phyloP scores from a whole-genome alignment of 2,113 vertebrate species.

The Vicugna pacos region DNA sequence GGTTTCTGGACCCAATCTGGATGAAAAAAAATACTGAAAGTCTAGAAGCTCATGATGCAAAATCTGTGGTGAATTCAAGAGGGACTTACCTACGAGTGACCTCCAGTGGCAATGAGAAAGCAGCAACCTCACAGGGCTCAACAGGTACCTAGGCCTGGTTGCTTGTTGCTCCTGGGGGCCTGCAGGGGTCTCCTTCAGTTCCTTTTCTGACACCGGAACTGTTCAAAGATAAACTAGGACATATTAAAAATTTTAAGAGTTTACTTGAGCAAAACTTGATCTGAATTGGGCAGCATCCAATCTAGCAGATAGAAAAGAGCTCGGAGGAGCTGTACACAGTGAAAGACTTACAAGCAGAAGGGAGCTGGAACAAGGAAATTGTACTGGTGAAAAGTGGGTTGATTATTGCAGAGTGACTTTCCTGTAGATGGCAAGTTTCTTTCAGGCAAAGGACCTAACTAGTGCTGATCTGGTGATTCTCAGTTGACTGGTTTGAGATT shows the following conservation, averaged over 20 bases:
- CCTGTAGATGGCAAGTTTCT: not conserved
- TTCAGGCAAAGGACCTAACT: not conserved
- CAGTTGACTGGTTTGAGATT: not conserved
- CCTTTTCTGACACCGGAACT: not conserved
- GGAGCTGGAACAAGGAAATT: not conserved
- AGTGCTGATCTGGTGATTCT: not conserved
- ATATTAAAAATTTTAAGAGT: not conserved
- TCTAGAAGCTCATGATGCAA: not conserved
- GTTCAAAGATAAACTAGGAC: not conserved
- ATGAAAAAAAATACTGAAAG: not conserved
- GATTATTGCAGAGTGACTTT: not conserved
- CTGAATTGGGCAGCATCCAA: not conserved
- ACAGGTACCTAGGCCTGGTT: not conserved
- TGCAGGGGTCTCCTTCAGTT: not conserved
- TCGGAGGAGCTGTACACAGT: not conserved
- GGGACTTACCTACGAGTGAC: not conserved
- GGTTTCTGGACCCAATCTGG: not conserved
- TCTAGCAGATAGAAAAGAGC: not conserved
- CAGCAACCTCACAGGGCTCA: not conserved
- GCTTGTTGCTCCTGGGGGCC: not conserved
- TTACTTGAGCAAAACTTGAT: not conserved
- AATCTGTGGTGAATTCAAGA: not conserved
- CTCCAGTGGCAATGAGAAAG: not conserved
- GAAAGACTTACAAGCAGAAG: not conserved
- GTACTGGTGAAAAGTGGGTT: not conserved